Evolutionary conservation across 2,113 vertebrate species (phyloP), one percentile per base, ranked within the genome.

Genomic region (Fukomys damarensis): DNA sequence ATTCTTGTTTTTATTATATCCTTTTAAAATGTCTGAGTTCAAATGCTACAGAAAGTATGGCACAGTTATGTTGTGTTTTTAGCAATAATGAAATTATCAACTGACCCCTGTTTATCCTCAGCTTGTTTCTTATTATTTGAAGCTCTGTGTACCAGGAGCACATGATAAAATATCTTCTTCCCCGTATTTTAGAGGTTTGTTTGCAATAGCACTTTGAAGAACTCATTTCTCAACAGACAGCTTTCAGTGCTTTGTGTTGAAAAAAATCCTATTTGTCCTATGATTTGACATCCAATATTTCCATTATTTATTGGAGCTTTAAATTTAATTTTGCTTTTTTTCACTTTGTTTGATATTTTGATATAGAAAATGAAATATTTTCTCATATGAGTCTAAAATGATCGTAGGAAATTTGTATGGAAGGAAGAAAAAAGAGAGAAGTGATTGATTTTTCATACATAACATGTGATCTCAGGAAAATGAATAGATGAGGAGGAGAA

Each of bases 141-240:
- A 66, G 17, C 32, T n/a, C 46, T 77, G 19, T 20, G 46, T n/a
- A 8, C 43, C 43, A 63, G 70, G 22, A 96, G 63, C 26, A 59
- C 46, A 65, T 19, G 54, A 32, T 16, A 72, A 86, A 86, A 5
- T 24, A 76, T 54, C 54, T 86, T 56, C 56, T 96, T 72, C 63
- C 24, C 49, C 58, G 19, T 17, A 49, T 85, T 92, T 85, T 63
- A 54, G 72, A 94, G 22, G 7, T 85, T 11, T 93, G 19, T 92
- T 95, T 95, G 63, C 38, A 86, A 66, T 11, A 94, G 80, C 82
- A 66, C 58, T 95, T 95, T 63, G 32, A 77, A 89, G 38, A 88
- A 52, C 35, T 30, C 38, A 82, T 12, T 83, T 87, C 68, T 63
- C 54, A 83, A 72, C 35, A 59, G 66, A 79, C n/a, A 86, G 43